Base-by-base conservation (phyloP, 2,888 invertebrate species). In the Argynnis bischoffii region DNA sequence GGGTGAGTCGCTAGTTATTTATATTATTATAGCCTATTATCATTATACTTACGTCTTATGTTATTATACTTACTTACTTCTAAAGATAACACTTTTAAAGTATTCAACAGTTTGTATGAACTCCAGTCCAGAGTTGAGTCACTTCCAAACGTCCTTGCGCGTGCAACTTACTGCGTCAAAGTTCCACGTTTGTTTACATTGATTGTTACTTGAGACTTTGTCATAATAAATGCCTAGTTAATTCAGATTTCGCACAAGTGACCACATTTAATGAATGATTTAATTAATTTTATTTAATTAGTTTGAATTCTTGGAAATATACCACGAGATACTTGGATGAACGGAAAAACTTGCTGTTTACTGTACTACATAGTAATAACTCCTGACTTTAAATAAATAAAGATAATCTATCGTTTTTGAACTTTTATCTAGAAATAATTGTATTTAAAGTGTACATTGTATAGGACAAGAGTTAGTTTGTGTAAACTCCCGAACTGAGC, bases 81-180 rank as follows among this genome's bases (percentile, higher is more conserved):
- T 41, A 41, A 41, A 41, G 8, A 41, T 41, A 41, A 41, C 35
- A 41, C 35, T 26, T 15, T 47, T 15, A n/a, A 21, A 47, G 57
- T 21, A n/a, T 8, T 41, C 31, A 35, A 59, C 57, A 46, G 57
- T 59, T 47, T 59, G 57, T 18, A 47, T 2, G n/a, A 47, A 46
- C 21, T 57, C n/a, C 26, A 16, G 26, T 46, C 14, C 15, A 2
- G 14, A 14, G 80, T 80, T 82, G 81, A 85, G 77, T 86, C 82
- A 85, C 78, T 78, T 74, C 68, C 74, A 69, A 78, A 80, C 81
- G 85, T 80, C 84, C 85, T 84, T 85, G 85, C 69, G 67, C 35
- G 8, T 41, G 60, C 67, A 67, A 53, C 74, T 68, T 60, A 71
- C 63, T 78, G 70, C 76, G 77, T 77, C 80, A 82, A 72, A 76